phyloP scores from a whole-genome alignment of 2,888 invertebrate genomes.

The Pecten maximus region DNA sequence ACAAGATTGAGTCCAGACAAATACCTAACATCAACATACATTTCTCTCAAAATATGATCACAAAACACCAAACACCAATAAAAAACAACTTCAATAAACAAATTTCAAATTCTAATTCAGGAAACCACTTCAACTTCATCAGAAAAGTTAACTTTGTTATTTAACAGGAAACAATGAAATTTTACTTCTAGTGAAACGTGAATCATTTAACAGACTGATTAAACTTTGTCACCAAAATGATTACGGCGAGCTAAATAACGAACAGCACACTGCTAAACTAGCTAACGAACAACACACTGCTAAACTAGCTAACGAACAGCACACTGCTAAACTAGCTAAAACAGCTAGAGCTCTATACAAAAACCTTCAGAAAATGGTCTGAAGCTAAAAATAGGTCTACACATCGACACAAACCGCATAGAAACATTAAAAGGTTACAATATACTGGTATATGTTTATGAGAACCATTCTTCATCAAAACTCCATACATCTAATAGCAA shows the following conservation, averaged over 20 bases:
- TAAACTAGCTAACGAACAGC: no score
- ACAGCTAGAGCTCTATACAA: background rate
- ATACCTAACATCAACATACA: background rate
- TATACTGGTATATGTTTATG: background rate
- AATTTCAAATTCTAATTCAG: background rate
- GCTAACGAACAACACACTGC: no score
- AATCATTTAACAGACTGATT: background rate
- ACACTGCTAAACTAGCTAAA: no score
- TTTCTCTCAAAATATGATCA: background rate
- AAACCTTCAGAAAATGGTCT: background rate
- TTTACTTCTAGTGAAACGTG: no score
- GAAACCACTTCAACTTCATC: no score
- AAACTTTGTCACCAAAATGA: background rate
- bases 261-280: no score
- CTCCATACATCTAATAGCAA: background rate
- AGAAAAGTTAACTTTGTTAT: no score
- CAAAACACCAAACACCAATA: background rate
- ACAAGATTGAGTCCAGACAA: no score
- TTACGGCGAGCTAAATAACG: no score
- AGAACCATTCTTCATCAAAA: background rate
- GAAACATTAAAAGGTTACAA: no score
- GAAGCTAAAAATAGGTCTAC: background rate
- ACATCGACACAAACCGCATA: background rate
- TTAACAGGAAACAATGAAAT: no score
- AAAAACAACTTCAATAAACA: background rate